Evolutionary conservation across 2,797 vertebrate genomes (phyloP).

Genomic region (Cuniculus paca): DNA sequence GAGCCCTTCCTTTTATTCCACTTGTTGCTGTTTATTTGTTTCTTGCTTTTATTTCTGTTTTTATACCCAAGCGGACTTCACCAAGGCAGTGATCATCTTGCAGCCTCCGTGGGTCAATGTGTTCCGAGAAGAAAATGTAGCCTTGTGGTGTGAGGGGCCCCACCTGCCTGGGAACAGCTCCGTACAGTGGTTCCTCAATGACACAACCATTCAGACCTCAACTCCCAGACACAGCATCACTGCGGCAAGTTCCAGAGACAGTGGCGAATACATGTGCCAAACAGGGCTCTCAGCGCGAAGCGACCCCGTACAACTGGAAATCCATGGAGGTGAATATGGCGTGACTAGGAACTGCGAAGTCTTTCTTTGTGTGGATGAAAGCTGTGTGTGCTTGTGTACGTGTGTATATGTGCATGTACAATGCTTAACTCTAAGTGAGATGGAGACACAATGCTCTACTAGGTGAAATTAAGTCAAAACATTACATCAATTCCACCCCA

Average conservation of each 20-base stretch:
- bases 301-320: conserved; percentile 69
- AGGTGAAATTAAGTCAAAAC: conserved; percentile 8
- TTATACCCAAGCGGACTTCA: background rate
- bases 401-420: background rate
- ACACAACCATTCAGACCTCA: background rate
- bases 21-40: background rate
- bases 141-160: conserved; percentile 17
- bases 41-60: background rate
- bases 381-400: background rate
- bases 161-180: background rate
- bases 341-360: background rate
- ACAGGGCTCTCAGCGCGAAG: conserved; percentile 19
- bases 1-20: background rate
- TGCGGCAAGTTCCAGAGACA: background rate
- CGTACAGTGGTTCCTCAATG: conserved; percentile 67
- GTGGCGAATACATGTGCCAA: conserved; percentile 74
- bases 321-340: conserved; percentile 43
- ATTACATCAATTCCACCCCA: background rate
- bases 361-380: background rate
- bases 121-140: conserved; percentile 59
- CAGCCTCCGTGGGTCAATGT: conserved; percentile 72
- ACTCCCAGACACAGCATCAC: conserved; percentile 6
- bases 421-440: background rate
- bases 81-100: conserved; percentile 69
- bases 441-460: background rate